Percentiles rank a stretch among this genome's conserved stretches.
Conservation (phyloP, 2,888 invertebrate species). For the Campoletis raptor region DNA sequence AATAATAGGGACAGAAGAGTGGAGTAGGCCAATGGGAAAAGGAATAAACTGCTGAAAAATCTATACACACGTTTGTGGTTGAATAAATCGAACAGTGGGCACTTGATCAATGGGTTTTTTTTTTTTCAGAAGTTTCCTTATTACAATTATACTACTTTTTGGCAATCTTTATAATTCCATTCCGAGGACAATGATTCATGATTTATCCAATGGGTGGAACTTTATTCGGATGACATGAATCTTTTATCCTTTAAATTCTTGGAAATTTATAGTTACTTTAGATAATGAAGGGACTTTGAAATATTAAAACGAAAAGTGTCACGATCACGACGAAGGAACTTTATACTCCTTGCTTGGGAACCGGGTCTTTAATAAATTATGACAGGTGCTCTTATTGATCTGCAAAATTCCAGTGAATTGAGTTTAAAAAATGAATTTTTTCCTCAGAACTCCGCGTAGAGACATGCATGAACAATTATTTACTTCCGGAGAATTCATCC, state of each 20-base stretch:
- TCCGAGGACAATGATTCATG: not conserved
- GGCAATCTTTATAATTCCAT: not conserved
- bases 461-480: not conserved
- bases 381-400: not conserved
- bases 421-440: not conserved
- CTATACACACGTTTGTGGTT: not conserved
- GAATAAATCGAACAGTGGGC: slow-evolving; percentile 2
- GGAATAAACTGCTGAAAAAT: slow-evolving; percentile 22
- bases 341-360: not conserved
- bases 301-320: not conserved
- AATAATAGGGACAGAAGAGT: slow-evolving; percentile 30
- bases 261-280: not conserved
- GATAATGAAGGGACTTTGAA: not conserved
- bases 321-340: not conserved
- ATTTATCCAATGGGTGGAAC: not conserved
- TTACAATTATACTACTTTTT: not conserved
- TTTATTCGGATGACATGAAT: not conserved
- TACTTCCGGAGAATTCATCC: slow-evolving; percentile 4
- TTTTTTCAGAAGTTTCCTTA: not conserved
- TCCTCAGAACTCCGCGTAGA: not conserved
- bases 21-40: slow-evolving; percentile 48
- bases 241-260: not conserved
- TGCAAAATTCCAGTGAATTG: not conserved
- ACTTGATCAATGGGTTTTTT: not conserved
- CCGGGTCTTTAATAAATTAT: not conserved